Conservation (phyloP, 2,113 vertebrate species). For the Chionomys nivalis region DNA sequence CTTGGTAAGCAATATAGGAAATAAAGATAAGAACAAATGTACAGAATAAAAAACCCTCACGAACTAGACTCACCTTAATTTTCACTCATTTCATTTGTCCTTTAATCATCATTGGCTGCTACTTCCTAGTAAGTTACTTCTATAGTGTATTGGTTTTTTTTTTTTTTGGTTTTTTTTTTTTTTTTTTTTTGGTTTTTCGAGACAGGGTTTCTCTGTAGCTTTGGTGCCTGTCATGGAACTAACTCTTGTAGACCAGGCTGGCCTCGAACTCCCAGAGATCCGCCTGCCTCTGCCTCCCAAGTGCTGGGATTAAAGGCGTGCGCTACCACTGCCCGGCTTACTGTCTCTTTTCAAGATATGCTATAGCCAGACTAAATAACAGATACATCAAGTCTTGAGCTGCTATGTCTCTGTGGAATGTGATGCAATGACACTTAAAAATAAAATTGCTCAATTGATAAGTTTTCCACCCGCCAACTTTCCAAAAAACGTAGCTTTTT, state of each 20-base stretch:
- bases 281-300: too few species aligned
- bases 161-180: too few species aligned
- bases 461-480: neutral
- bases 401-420: neutral
- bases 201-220: too few species aligned
- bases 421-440: neutral
- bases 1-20: neutral
- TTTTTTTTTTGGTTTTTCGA: too few species aligned
- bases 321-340: too few species aligned
- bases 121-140: neutral
- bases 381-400: neutral
- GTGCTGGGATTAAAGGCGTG: too few species aligned
- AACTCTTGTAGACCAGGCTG: too few species aligned
- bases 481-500: neutral
- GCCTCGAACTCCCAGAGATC: too few species aligned
- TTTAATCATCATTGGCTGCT: neutral
- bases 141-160: neutral
- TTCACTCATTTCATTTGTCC: neutral
- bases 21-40: neutral
- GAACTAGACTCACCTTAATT: neutral
- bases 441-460: constrained; percentile 7
- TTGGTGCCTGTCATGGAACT: too few species aligned
- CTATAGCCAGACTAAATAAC: neutral
- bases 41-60: neutral
- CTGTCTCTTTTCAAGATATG: neutral